Evolutionary conservation across 1,140 invertebrate species (phyloP).

Genomic region (Zaprionus taronus): DNA sequence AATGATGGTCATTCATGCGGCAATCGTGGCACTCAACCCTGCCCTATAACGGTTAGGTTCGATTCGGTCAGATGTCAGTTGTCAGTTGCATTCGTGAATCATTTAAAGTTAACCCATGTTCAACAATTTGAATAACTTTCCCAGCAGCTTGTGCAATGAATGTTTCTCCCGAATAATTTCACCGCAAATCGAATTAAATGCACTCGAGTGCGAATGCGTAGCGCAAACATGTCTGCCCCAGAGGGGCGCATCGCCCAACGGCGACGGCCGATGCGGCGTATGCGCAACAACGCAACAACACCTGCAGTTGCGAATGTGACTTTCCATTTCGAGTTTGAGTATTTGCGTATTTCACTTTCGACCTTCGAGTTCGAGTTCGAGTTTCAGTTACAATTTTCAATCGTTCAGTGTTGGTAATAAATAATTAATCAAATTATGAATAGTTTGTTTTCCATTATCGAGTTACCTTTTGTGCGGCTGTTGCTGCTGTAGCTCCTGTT

Average conservation of each 20-base stretch:
- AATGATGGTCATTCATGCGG: not conserved
- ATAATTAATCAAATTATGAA: slow-evolving; percentile 50
- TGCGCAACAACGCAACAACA: slow-evolving; percentile 2
- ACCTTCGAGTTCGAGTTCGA: slow-evolving; percentile 8
- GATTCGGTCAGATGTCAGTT: not conserved
- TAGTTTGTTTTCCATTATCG: slow-evolving; percentile 12
- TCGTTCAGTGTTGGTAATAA: slow-evolving; percentile 48
- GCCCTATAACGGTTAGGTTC: not conserved
- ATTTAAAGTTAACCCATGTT: slow-evolving; percentile 7
- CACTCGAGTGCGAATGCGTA: slow-evolving; percentile 58
- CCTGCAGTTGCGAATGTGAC: not conserved
- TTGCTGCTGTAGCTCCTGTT: slow-evolving; percentile 18
- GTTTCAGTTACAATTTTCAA: slow-evolving; percentile 32
- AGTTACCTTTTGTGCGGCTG: slow-evolving; percentile 57
- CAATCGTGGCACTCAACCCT: not conserved
- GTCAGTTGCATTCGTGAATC: not conserved
- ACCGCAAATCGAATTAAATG: slow-evolving; percentile 70
- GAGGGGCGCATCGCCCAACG: not conserved
- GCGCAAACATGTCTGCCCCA: slow-evolving; percentile 28
- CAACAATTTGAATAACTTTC: slow-evolving; percentile 2
- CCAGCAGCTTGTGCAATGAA: not conserved
- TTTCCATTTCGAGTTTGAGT: slow-evolving; percentile 12
- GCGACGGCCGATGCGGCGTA: slow-evolving; percentile 23
- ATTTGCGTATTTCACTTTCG: slow-evolving; percentile 23
- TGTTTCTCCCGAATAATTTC: slow-evolving; percentile 22